Base-by-base conservation (phyloP, 1,140 invertebrate genomes). In the Aphelenchoides fujianensis region DNA sequence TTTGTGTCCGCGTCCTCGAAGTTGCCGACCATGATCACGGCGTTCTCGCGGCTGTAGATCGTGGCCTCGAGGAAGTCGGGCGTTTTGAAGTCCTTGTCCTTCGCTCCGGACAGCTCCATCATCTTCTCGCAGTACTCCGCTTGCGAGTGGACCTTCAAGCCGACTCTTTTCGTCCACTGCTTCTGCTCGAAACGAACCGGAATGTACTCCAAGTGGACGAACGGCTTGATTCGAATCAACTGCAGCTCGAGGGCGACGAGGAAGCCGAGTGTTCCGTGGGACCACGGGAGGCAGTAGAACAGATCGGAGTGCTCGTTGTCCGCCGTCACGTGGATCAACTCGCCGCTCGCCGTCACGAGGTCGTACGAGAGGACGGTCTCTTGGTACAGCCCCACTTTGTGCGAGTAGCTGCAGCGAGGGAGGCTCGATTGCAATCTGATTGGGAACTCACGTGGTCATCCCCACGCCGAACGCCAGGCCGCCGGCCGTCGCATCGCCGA, bases 21-120 rank as follows among this genome's bases (percentile, higher is more conserved):
- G 36, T 86, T 85, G 35, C 87, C 88, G 41, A 85, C 80, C 87
- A 88, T 88, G 31, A 89, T 82, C 3, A 89, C 88, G 31, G 87
- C 88, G 74, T 86, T 80, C n/a, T 88, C 79, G 66, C 85, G 85
- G 70, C 71, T 84, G 73, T 82, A 89, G 48, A 89, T 84, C 0
- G 88, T 88, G 2, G 86, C 87, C 82, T 89, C 88, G 0, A 89
- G 70, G 79, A 86, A 89, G 75, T 88, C 88, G 37, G 87, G 82
- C 2, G 84, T 82, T 32, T 79, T 41, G 27, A 76, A 72, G 36
- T 84, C 73, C 68, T 85, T 84, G 72, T 86, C 79, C 3, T 78
- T 54, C 9, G 86, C 84, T n/a, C 86, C 86, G 64, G 87, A 87
- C 9, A 87, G 57, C 53, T 88, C 78, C 67, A 87, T 73, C 53